Evolutionary conservation across 2,113 vertebrate species (phyloP).

Genomic region (Chlamydotis undulata): DNA sequence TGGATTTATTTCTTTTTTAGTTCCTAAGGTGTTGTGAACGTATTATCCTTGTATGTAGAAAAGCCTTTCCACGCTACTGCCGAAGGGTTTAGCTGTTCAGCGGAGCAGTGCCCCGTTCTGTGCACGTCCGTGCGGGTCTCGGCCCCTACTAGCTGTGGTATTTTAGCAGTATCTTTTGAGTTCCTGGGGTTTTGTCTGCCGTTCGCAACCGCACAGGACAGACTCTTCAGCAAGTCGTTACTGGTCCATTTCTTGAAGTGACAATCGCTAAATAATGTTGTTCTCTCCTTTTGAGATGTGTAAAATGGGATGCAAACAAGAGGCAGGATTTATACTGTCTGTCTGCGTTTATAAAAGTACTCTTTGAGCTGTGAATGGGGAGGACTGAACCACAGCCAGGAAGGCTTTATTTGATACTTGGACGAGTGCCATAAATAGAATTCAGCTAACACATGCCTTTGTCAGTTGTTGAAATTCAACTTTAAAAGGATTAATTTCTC

Average conservation of each 20-base stretch:
- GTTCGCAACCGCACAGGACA: neutral
- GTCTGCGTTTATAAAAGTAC: conserved; percentile 52
- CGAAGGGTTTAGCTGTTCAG: neutral
- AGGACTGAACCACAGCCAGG: conserved; percentile 53
- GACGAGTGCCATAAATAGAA: conserved; percentile 49
- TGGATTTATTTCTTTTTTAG: neutral
- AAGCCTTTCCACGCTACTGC: neutral
- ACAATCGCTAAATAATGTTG: conserved; percentile 4
- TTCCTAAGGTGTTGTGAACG: neutral
- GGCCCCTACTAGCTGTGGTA: neutral
- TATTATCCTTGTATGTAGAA: neutral
- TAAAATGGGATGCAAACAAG: conserved; percentile 32
- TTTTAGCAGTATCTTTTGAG: neutral
- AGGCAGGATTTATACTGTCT: conserved; percentile 44
- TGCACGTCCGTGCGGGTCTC: neutral
- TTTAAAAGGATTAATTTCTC: conserved; percentile 70
- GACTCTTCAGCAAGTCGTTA: neutral
- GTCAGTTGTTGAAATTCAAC: conserved; percentile 65
- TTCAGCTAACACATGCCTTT: conserved; percentile 59
- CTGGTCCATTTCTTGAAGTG: neutral
- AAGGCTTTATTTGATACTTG: conserved; percentile 64
- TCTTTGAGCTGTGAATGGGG: conserved; percentile 65
- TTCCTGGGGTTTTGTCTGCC: neutral
- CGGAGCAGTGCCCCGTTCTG: fast-evolving
- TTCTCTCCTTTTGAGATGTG: conserved; percentile 11